These are phyloP conservation scores for Holothuria glaberrima DNA, from an alignment of 35 echinoderm and acorn worm genomes.

Conservation along the genomic window DNA sequence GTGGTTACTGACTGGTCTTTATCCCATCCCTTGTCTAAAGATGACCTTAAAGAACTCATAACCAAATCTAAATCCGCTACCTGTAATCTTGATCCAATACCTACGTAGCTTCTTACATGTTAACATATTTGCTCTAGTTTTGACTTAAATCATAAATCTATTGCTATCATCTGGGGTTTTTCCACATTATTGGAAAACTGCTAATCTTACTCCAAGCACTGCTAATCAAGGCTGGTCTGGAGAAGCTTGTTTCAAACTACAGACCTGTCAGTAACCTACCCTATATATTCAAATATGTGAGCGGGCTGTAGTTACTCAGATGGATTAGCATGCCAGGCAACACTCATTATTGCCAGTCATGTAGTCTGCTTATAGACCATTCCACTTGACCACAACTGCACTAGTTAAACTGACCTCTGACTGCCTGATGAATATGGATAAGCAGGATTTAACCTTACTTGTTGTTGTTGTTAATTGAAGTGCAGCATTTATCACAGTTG, in stretches of 20 bases:
- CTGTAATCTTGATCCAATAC: conserved; percentile 25
- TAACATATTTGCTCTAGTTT: not conserved
- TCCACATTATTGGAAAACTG: conserved; percentile 10
- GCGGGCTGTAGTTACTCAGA: conserved; percentile 6
- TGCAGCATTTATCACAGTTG: no score
- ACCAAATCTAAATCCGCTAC: conserved; percentile 5
- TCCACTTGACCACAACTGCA: no score
- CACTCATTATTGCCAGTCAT: conserved; percentile 29
- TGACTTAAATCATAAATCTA: not conserved
- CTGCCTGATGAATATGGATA: no score
- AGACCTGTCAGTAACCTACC: conserved; percentile 31
- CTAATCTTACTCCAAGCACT: not conserved
- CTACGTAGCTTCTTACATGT: not conserved
- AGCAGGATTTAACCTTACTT: no score
- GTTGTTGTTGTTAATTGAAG: no score
- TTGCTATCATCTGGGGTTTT: conserved; percentile 34
- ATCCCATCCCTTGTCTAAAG: not conserved
- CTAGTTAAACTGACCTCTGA: no score
- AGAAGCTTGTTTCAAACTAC: conserved; percentile 8
- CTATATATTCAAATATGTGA: not conserved
- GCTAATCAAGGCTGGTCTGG: not conserved
- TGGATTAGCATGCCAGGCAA: not conserved
- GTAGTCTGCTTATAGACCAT: not conserved
- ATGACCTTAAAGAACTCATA: not conserved
- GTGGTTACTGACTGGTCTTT: not conserved